Conservation (phyloP, 2,888 invertebrate species). For the Dermolepida albohirtum region DNA sequence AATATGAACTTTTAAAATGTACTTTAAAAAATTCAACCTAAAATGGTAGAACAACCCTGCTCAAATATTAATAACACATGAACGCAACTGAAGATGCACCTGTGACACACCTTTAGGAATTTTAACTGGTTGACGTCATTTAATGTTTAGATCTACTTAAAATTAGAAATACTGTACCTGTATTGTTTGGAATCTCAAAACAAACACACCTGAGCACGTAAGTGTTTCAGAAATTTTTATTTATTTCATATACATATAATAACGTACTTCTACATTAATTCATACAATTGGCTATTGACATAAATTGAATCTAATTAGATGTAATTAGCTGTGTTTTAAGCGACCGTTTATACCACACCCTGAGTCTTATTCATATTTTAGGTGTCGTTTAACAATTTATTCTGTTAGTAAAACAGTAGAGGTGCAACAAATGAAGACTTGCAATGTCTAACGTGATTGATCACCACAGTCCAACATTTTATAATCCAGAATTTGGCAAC, state of each 20-base stretch:
- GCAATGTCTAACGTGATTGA: constrained; percentile 68
- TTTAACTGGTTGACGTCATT: constrained; percentile 40
- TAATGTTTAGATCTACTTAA: constrained; percentile 28
- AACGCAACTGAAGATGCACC: constrained; percentile 37
- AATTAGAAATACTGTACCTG: constrained; percentile 35
- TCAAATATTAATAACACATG: not conserved
- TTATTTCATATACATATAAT: not conserved
- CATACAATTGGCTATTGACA: not conserved
- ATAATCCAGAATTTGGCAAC: constrained; percentile 71
- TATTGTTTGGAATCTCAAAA: not conserved
- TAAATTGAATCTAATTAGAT: not conserved
- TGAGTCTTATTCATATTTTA: constrained; percentile 6
- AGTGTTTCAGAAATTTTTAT: constrained; percentile 10
- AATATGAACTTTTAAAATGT: not conserved
- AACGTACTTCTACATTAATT: not conserved
- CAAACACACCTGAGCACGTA: constrained; percentile 36
- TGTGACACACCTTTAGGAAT: constrained; percentile 32
- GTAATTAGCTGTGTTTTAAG: constrained; percentile 22
- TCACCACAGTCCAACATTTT: constrained; percentile 28
- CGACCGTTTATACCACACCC: constrained; percentile 19
- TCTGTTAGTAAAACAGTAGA: not conserved
- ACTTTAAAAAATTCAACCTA: not conserved
- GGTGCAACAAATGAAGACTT: constrained; percentile 41
- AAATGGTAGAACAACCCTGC: not conserved
- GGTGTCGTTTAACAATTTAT: constrained; percentile 25